Percentiles rank a stretch among this genome's conserved stretches.
phyloP scores from a whole-genome alignment of 2,888 invertebrate species.

The Ophion ellenae region DNA sequence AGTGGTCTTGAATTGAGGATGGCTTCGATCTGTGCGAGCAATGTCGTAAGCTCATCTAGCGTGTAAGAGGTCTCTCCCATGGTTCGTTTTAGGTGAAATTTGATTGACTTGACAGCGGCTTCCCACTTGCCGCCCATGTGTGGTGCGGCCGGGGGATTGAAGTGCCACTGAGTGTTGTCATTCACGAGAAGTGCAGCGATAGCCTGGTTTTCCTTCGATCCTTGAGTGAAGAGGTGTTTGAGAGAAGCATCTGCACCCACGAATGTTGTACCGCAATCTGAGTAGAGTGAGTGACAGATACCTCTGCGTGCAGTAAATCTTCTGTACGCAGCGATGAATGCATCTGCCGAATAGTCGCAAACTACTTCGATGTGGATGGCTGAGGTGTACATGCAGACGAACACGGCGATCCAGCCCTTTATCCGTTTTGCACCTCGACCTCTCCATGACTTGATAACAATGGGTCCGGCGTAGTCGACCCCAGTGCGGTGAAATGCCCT shows the following conservation, averaged over 20 bases:
- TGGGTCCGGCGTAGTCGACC: conserved; percentile 65
- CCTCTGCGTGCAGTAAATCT: conserved; percentile 22
- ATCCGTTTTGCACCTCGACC: conserved; percentile 38
- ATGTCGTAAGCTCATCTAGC: conserved; percentile 72
- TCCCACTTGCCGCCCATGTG: conserved; percentile 76
- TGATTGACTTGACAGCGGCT: conserved; percentile 72
- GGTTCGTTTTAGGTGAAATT: conserved; percentile 67
- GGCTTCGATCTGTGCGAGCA: conserved; percentile 70
- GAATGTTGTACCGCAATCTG: conserved; percentile 37
- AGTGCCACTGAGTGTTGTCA: conserved; percentile 70
- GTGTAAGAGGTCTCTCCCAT: conserved; percentile 65
- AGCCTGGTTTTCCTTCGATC: conserved; percentile 16
- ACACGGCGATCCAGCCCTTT: conserved; percentile 67
- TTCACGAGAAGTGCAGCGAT: conserved; percentile 2
- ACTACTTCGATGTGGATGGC: conserved; percentile 33
- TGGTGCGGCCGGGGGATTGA: conserved; percentile 71
- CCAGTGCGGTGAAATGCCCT: conserved; percentile 55
- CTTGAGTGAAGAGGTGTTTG: conserved; percentile 17
- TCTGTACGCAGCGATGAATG: conserved; percentile 30
- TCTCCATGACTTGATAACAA: conserved; percentile 34
- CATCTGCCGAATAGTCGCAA: conserved; percentile 26
- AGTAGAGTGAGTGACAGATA: background rate
- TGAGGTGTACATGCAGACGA: conserved; percentile 60
- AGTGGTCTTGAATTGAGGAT: conserved; percentile 73
- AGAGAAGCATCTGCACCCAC: conserved; percentile 13